A percentile compares a stretch with the other conserved stretches of the same genome.
Conservation (phyloP, 2,888 invertebrate species). For the Rhagonycha fulva region DNA sequence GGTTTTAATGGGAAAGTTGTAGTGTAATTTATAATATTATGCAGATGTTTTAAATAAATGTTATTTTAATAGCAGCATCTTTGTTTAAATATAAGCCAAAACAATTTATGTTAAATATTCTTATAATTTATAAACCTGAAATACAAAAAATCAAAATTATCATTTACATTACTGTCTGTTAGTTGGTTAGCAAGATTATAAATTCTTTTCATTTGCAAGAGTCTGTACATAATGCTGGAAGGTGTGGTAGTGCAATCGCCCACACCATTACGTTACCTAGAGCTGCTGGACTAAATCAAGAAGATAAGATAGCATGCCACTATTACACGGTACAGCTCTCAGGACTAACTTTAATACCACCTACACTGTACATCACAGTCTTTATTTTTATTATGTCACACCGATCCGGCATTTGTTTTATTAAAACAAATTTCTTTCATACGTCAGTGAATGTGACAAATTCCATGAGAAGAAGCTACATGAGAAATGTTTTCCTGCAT, state of each 20-base stretch:
- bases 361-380: constrained; percentile 17
- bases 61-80: neutral
- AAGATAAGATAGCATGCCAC: constrained; percentile 28
- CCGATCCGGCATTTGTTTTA: constrained; percentile 8
- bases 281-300: constrained; percentile 31
- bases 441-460: neutral
- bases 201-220: constrained; percentile 11
- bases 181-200: constrained; percentile 11
- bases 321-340: constrained; percentile 33
- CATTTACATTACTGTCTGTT: constrained; percentile 1
- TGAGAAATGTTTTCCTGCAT: neutral
- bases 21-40: neutral
- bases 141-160: constrained; percentile 1
- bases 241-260: constrained; percentile 28
- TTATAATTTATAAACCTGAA: constrained; percentile 1
- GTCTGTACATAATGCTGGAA: neutral
- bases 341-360: constrained; percentile 24
- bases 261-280: constrained; percentile 24
- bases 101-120: neutral
- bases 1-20: neutral
- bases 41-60: neutral
- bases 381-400: constrained; percentile 8
- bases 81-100: neutral
- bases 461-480: neutral
- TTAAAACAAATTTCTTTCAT: constrained; percentile 12